Percentiles rank a stretch among this genome's conserved stretches.
Evolutionary conservation across 2,888 invertebrate species (phyloP).

Genomic region (Eupithecia vulgata): DNA sequence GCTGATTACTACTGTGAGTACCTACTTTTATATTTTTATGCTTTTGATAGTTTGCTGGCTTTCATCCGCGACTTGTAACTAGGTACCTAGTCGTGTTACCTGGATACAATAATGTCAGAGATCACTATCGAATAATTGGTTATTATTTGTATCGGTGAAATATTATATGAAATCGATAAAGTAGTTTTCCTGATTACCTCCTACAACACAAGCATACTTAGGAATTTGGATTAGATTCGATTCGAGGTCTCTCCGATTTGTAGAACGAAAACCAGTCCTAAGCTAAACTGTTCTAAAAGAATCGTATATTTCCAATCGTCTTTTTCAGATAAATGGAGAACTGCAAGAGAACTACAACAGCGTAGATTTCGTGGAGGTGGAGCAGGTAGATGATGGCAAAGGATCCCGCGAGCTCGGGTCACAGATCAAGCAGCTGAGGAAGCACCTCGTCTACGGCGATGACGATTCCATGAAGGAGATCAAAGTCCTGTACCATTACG

Average conservation of each 20-base stretch:
- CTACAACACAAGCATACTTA: background rate
- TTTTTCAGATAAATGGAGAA: slow-evolving; percentile 81
- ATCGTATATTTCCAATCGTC: slow-evolving; percentile 1
- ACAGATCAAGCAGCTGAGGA: slow-evolving; percentile 84
- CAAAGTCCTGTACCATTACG: slow-evolving; percentile 92
- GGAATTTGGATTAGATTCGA: background rate
- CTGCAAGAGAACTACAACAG: slow-evolving; percentile 98
- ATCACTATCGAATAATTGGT: no score
- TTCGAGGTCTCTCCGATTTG: background rate
- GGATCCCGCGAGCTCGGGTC: slow-evolving; percentile 86
- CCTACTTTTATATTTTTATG: background rate
- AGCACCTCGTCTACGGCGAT: slow-evolving; percentile 88
- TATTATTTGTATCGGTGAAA: background rate
- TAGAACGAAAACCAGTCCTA: background rate
- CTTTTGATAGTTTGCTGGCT: background rate
- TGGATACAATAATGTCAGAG: background rate
- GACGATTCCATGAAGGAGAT: slow-evolving; percentile 87
- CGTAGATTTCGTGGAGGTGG: slow-evolving; percentile 97
- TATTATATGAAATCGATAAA: background rate
- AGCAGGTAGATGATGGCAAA: slow-evolving; percentile 90
- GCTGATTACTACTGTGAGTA: slow-evolving; percentile 93
- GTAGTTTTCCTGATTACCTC: background rate
- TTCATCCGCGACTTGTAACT: no score
- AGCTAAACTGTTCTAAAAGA: background rate
- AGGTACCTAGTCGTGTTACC: background rate